A percentile compares a stretch with the other conserved stretches of the same genome.
phyloP scores from a whole-genome alignment of 2,797 vertebrate species.

The Gymnopithys bicolor region DNA sequence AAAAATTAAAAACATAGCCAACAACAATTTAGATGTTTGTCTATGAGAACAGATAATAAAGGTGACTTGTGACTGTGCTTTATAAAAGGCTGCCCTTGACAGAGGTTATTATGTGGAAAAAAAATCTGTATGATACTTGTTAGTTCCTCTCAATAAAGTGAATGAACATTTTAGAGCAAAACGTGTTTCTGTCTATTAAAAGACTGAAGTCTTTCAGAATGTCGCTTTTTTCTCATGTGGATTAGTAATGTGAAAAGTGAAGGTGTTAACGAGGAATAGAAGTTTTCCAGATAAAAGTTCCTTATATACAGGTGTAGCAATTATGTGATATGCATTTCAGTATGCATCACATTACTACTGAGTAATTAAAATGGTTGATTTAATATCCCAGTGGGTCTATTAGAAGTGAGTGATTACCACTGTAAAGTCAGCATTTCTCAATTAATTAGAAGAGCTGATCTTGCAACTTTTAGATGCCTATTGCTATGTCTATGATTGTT shows the following conservation, averaged over 20 bases:
- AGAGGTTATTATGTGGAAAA: background rate
- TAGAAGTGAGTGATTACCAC: background rate
- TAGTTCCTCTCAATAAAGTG: background rate
- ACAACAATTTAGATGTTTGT: background rate
- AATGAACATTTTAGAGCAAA: background rate
- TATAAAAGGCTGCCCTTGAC: background rate
- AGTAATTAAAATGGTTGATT: background rate
- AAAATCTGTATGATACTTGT: background rate
- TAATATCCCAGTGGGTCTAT: background rate
- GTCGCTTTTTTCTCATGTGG: background rate
- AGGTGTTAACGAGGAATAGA: background rate
- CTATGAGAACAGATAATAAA: background rate
- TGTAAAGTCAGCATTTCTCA: background rate
- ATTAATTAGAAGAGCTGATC: background rate
- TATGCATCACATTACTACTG: background rate
- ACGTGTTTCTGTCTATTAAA: background rate
- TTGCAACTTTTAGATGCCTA: background rate
- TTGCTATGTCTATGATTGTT: background rate
- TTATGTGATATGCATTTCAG: background rate
- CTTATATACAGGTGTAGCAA: background rate
- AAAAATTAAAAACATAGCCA: background rate
- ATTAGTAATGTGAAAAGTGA: background rate
- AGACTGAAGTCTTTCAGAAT: background rate
- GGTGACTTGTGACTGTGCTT: background rate
- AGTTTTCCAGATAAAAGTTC: background rate